phyloP scores from a whole-genome alignment of 2,888 invertebrate genomes.

The Podabrus alpinus region DNA sequence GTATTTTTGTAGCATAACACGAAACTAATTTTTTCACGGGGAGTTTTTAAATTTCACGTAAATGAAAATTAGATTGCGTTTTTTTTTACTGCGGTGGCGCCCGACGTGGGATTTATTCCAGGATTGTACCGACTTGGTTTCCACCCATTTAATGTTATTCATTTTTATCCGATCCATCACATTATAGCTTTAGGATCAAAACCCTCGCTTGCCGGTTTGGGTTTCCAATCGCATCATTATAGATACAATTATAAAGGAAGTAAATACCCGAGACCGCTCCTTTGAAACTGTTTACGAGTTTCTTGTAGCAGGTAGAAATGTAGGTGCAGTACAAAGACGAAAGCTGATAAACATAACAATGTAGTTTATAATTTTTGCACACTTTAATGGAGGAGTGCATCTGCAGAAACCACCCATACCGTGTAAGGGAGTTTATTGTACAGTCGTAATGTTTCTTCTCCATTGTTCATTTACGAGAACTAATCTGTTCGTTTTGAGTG shows the following conservation, averaged over 20 bases:
- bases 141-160: not conserved
- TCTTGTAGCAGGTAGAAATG: not conserved
- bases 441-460: not conserved
- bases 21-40: not conserved
- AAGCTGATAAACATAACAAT: not conserved
- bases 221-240: not conserved
- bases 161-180: not conserved
- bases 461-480: not conserved
- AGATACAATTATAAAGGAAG: not conserved
- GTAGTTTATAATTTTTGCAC: not conserved
- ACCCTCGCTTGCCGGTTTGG: not conserved
- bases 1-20: not conserved
- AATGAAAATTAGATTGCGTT: not conserved
- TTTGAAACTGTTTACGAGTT: not conserved
- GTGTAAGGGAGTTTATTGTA: not conserved
- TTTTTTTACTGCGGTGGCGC: not conserved
- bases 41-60: not conserved
- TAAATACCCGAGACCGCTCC: not conserved
- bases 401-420: not conserved
- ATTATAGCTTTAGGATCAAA: not conserved
- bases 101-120: not conserved
- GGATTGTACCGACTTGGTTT: not conserved
- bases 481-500: not conserved
- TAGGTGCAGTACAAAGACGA: not conserved
- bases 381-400: not conserved